Evolutionary conservation across 2,113 vertebrate genomes (phyloP).

Genomic region (Guaruba guarouba): DNA sequence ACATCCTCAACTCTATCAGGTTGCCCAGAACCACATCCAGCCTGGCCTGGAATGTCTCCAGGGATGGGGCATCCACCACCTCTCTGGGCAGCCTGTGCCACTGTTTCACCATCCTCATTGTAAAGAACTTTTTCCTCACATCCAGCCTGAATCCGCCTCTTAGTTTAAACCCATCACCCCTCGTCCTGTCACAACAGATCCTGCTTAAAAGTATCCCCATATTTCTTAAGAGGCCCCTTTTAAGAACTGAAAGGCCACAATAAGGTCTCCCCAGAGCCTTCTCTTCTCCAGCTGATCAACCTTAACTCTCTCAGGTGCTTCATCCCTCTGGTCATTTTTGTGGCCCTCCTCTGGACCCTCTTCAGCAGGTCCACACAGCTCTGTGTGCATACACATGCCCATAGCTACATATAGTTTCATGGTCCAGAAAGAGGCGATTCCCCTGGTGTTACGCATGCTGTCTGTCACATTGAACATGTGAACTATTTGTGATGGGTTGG

Average conservation of each 20-base stretch:
- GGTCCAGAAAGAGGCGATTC: background rate
- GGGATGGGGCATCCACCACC: background rate
- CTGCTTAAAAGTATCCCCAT: background rate
- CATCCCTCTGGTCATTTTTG: background rate
- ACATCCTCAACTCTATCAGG: accelerated
- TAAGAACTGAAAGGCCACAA: background rate
- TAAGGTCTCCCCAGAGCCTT: background rate
- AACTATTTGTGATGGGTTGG: background rate
- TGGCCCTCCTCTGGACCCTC: background rate
- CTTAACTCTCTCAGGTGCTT: background rate
- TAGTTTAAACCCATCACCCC: background rate
- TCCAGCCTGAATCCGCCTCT: background rate
- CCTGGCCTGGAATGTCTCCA: background rate
- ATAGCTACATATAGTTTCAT: accelerated
- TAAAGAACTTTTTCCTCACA: background rate
- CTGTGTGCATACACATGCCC: background rate
- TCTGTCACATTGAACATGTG: background rate
- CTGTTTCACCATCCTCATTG: background rate
- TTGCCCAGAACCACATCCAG: background rate
- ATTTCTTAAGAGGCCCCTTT: background rate
- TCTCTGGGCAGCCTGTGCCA: background rate
- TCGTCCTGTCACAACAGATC: background rate
- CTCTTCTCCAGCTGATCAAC: background rate
- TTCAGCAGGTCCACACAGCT: background rate
- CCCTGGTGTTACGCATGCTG: background rate